Base-by-base conservation (phyloP, 2,113 vertebrate species). In the Terrapene triunguis region DNA sequence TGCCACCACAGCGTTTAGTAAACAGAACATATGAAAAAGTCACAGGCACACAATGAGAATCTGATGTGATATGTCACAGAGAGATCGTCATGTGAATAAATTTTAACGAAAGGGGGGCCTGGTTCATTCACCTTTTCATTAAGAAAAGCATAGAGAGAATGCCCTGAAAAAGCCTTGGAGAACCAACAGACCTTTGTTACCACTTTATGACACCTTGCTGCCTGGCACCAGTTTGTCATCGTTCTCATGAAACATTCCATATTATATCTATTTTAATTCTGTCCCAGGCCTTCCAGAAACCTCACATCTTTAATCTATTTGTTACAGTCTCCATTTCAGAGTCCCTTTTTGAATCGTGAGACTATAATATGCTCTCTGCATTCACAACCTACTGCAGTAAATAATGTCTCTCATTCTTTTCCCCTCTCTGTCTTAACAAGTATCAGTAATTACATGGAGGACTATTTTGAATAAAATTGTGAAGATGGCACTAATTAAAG, bases 401-500 rank as follows among this genome's bases (percentile, higher is more conserved):
- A 89, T 80, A 95, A 48, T 6, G 42, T n/a, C 9, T 19, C n/a
- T 65, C 35, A 62, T 80, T 27, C 42, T 47, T 27, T 80, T 1
- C 5, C 3, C 76, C 35, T 65, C 25, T 89, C 1, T 6, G 87
- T 95, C 54, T 17, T 78, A 82, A 72, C 27, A 93, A 82, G 29
- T 82, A 93, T 72, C 65, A 95, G 59, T 83, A 94, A 95, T 96
- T 96, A 90, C 51, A 82, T 42, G 12, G 78, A 92, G 38, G 89
- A 87, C 38, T 93, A 88, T 87, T 92, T 95, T 95, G 25, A 93
- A 81, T 80, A 88, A 55, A 76, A 91, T 62, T 87, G 91, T 95
- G 80, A 96, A 96, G 95, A 94, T 19, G 57, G 50, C 48, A 97
- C 38, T 95, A 97, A 97, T 97, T 97, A 96, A 96, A 93, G 82